These are phyloP conservation scores for Dreissena polymorpha DNA, from an alignment of 1,140 invertebrate genomes.

Conservation along the genomic window DNA sequence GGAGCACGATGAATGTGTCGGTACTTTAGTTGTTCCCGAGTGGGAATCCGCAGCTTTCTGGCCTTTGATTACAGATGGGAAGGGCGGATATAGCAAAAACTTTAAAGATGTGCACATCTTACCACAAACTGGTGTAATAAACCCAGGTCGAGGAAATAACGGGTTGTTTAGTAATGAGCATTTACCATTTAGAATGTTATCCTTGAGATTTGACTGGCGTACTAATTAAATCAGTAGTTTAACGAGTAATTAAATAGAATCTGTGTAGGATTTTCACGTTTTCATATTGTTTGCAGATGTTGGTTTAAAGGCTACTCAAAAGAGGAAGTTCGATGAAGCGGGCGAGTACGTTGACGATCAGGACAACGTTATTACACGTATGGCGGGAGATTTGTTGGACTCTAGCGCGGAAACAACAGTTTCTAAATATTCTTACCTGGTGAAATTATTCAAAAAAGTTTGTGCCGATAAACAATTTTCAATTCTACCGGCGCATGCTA, in stretches of 20 bases:
- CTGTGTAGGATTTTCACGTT: not conserved
- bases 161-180: constrained; percentile 14
- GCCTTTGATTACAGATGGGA: not conserved
- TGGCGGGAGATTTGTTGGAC: constrained; percentile 15
- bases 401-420: constrained; percentile 23
- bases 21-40: constrained; percentile 22
- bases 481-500: constrained; percentile 28
- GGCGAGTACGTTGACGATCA: not conserved
- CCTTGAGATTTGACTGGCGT: too few relatives aligned
- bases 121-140: not conserved
- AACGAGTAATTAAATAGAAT: not conserved
- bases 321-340: not conserved
- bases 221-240: not conserved
- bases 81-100: not conserved
- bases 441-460: constrained; percentile 21
- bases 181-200: constrained; percentile 26
- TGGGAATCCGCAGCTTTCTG: constrained; percentile 49
- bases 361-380: constrained; percentile 1
- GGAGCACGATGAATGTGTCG: constrained; percentile 4
- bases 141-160: constrained; percentile 21
- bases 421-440: constrained; percentile 29
- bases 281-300: constrained; percentile 28
- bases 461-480: constrained; percentile 5
- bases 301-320: not conserved
- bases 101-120: constrained; percentile 1